Conservation (phyloP, 2,797 vertebrate genomes). For the Tokudaia tokunoshimensis region DNA sequence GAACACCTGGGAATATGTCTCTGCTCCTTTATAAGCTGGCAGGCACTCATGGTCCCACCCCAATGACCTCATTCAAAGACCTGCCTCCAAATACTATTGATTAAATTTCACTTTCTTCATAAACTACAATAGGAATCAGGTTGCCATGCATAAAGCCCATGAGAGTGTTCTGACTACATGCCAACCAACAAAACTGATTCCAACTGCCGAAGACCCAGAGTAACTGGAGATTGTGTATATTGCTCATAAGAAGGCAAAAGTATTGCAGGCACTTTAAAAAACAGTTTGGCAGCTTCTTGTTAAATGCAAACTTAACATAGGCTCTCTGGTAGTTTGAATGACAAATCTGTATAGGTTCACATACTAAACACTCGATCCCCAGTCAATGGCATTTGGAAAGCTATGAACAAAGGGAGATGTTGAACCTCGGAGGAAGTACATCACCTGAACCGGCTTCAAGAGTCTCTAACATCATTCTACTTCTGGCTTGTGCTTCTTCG, state of each 20-base stretch:
- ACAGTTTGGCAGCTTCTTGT: neutral
- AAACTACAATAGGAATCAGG: neutral
- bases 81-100: neutral
- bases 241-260: neutral
- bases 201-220: neutral
- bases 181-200: too few species aligned
- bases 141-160: neutral
- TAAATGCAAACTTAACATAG: neutral
- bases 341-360: neutral
- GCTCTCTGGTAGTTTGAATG: neutral
- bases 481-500: neutral
- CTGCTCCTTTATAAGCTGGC: neutral
- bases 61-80: neutral
- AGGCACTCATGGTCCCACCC: neutral
- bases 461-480: neutral
- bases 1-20: neutral
- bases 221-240: neutral
- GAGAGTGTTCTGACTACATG: neutral
- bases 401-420: neutral
- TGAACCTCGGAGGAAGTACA: neutral
- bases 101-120: neutral
- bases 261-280: neutral
- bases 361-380: neutral
- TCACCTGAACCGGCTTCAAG: neutral
- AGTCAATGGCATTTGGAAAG: neutral